phyloP scores from a whole-genome alignment of 2,888 invertebrate species.

The Napeogenes sylphis region DNA sequence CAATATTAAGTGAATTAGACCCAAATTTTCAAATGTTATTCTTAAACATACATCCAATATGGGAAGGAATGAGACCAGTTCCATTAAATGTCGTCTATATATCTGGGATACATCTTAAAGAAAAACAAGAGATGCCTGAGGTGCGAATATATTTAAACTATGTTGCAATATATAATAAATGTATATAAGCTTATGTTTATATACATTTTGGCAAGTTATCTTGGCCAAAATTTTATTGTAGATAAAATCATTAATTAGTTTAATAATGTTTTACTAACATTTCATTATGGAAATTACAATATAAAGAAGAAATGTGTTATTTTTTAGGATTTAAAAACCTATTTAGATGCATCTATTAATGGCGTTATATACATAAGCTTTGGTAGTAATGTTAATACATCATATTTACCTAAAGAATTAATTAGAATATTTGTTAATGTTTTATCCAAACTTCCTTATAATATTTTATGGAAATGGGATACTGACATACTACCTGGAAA shows the following conservation, averaged over 20 bases:
- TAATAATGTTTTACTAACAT: no score
- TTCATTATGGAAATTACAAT: no score
- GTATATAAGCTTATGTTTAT: no score
- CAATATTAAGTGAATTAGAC: slow-evolving; percentile 31
- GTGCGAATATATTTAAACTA: slow-evolving; percentile 32
- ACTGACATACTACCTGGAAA: slow-evolving; percentile 37
- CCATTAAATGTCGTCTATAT: slow-evolving; percentile 52
- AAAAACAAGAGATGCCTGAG: slow-evolving; percentile 45
- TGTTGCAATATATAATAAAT: no score
- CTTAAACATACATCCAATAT: slow-evolving; percentile 50
- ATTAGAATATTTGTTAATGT: slow-evolving; percentile 30
- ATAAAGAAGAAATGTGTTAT: no score
- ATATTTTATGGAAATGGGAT: slow-evolving; percentile 54
- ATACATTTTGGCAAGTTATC: no score
- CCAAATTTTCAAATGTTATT: slow-evolving; percentile 49
- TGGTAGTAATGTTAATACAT: slow-evolving; percentile 44
- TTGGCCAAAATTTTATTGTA: no score
- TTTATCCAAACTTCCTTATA: slow-evolving; percentile 45
- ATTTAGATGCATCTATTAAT: slow-evolving; percentile 47
- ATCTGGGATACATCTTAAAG: slow-evolving; percentile 52
- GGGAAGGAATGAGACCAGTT: slow-evolving; percentile 47
- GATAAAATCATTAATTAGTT: no score
- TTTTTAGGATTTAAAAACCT: slow-evolving; percentile 48
- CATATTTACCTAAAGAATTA: slow-evolving; percentile 28
- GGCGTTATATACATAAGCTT: slow-evolving; percentile 54